phyloP scores from a whole-genome alignment of 2,888 invertebrate genomes.

The Gymnoscelis rufifasciata region DNA sequence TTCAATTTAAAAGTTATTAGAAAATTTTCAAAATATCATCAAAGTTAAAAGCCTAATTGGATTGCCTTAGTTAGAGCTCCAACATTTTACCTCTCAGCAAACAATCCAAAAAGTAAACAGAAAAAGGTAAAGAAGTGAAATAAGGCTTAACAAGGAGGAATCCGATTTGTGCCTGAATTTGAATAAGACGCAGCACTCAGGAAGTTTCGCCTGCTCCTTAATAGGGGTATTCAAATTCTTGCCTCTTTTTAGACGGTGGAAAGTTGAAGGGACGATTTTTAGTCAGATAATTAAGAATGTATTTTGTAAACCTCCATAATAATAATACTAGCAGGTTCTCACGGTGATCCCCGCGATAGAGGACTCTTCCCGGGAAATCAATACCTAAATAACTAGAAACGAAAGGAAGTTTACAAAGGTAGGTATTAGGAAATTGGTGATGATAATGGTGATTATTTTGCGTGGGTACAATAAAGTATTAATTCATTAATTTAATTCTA shows the following conservation, averaged over 20 bases:
- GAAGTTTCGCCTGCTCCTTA: constrained; percentile 28
- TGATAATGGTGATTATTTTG: no score
- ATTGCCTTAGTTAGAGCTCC: constrained; percentile 9
- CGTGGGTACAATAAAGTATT: no score
- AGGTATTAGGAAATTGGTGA: no score
- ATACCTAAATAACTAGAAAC: no score
- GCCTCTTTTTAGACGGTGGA: constrained; percentile 10
- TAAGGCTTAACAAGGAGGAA: constrained; percentile 71
- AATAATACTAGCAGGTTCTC: no score
- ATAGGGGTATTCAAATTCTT: constrained; percentile 20
- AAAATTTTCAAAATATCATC: no score
- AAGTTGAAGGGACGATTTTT: not conserved
- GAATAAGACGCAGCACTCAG: constrained; percentile 55
- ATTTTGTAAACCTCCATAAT: no score
- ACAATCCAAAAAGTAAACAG: constrained; percentile 44
- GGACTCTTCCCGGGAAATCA: no score
- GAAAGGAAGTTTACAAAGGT: no score
- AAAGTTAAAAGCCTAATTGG: constrained; percentile 1
- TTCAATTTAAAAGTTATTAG: no score
- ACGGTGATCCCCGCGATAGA: no score
- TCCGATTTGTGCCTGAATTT: constrained; percentile 70
- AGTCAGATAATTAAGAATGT: not conserved
- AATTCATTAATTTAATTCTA: no score
- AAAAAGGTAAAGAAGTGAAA: constrained; percentile 56
- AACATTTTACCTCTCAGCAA: constrained; percentile 27